A percentile compares a stretch with the other conserved stretches of the same genome.
Conservation (phyloP, 2,113 vertebrate genomes). For the Manacus vitellinus region DNA sequence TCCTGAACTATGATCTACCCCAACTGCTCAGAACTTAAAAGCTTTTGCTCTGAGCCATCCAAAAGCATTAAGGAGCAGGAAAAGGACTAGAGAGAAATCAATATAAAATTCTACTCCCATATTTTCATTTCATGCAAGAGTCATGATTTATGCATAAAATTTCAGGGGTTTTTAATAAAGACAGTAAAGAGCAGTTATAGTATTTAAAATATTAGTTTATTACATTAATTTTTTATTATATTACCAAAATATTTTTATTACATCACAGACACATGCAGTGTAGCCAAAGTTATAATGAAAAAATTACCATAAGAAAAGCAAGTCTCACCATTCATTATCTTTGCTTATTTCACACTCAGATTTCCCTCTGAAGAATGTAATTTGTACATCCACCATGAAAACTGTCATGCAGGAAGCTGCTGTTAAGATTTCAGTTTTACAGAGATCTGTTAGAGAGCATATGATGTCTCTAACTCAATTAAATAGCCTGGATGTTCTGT, state of each 20-base stretch:
- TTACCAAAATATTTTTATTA: neutral
- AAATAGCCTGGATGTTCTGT: neutral
- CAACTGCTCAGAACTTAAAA: neutral
- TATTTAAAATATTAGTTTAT: neutral
- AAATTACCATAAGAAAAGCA: neutral
- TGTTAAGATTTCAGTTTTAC: neutral
- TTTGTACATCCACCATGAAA: neutral
- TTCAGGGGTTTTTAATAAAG: neutral
- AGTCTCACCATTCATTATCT: neutral
- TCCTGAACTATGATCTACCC: neutral
- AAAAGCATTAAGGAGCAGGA: neutral
- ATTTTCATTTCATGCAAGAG: neutral
- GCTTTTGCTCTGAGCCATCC: neutral
- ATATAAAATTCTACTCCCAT: neutral
- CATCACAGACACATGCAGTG: neutral
- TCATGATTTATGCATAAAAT: neutral
- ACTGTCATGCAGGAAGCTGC: neutral
- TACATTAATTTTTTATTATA: neutral
- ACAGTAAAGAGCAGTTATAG: neutral
- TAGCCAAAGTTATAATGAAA: neutral
- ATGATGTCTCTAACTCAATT: neutral
- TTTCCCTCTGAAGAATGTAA: neutral
- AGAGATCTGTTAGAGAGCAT: neutral
- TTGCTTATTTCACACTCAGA: neutral
- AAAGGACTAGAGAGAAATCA: neutral